phyloP scores from a whole-genome alignment of 2,113 vertebrate genomes.

The Myotis brandtii region DNA sequence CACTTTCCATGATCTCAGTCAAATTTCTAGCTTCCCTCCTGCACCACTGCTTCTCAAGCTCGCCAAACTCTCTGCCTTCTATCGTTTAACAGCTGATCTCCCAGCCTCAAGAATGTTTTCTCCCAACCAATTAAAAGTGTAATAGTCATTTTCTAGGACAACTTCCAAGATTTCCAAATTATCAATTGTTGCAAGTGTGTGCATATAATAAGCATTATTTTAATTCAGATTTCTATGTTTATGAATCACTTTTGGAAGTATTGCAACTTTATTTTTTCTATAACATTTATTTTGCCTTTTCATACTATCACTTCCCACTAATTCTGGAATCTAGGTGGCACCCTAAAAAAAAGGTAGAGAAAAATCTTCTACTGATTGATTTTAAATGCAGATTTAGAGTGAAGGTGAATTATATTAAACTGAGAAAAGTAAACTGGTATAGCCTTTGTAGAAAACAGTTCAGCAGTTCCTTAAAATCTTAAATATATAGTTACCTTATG shows the following conservation, averaged over 20 bases:
- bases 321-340: background rate
- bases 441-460: background rate
- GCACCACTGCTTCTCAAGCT: background rate
- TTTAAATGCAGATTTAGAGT: background rate
- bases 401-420: background rate
- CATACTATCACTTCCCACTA: background rate
- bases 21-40: constrained; percentile 46
- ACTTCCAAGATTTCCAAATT: background rate
- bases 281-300: background rate
- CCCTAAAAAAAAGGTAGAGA: background rate
- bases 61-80: background rate
- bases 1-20: constrained; percentile 29
- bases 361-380: background rate
- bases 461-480: background rate
- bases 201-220: background rate
- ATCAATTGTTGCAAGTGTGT: background rate
- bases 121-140: background rate
- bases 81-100: background rate
- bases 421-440: background rate
- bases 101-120: background rate
- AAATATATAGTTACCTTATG: background rate
- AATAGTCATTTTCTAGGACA: background rate
- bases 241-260: background rate
- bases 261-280: background rate
- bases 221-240: background rate